Base-by-base conservation (phyloP, 2,888 invertebrate genomes). In the Papilio protenor region DNA sequence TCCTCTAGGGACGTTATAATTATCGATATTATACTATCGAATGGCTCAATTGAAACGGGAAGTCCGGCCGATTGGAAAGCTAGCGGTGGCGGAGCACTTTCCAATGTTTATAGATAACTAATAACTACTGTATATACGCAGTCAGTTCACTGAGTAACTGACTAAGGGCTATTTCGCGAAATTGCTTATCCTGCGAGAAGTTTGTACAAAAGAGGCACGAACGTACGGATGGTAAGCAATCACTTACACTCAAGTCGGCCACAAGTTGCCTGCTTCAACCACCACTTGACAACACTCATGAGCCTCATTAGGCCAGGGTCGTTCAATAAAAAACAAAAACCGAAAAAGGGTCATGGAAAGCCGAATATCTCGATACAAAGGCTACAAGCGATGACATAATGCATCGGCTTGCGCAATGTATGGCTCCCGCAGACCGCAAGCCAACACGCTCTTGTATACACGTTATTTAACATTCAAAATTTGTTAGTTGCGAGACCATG, bases 351-450 rank as follows among this genome's bases (percentile, higher is more conserved):
- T 75, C 64, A 75, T 52, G 74, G 74, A 75, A 27, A 75, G 64
- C 52, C 64, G 49, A 64, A 74, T 49, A 33, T 14, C 49, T 18
- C 74, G 47, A 47, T 49, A 52, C 64, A 52, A 75, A 75, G 74
- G 49, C 52, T 33, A 21, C n/a, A 27, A n/a, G 49, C 61, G 61
- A 49, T 74, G 64, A 74, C 74, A 66, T 74, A 57, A 49, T 59
- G 71, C 76, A 76, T 79, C 73, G 61, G 61, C 73, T 45, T 71
- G 57, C 72, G 57, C 52, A 75, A 73, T 27, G 70, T 59, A 47
- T 69, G 59, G 14, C 61, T 66, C 59, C 64, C 18, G 2, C 16
- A 40, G 27, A 10, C 64, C 64, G 18, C n/a, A 18, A 40, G 27
- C 33, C 66, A 45, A 66, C 66, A 66, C 66, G 66, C 66, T 66